A percentile compares a stretch with the other conserved stretches of the same genome.
Conservation (phyloP, 1,140 invertebrate species). For the Choristoneura fumiferana region DNA sequence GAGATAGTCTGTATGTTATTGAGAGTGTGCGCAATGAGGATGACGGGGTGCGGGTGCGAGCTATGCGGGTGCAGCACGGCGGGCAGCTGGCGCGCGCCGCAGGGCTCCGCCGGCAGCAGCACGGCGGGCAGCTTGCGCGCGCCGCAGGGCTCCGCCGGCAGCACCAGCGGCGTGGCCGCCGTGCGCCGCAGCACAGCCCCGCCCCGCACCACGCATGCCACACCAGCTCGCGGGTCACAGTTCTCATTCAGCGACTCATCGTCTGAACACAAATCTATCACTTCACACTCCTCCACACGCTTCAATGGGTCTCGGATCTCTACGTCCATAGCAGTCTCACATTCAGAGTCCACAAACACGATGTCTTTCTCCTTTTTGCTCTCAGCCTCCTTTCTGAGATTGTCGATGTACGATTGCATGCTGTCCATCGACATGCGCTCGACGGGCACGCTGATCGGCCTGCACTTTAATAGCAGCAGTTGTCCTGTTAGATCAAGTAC, state of each 20-base stretch:
- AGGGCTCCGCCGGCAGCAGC: slow-evolving; percentile 62
- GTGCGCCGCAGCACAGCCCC: slow-evolving; percentile 63
- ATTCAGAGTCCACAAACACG: slow-evolving; percentile 62
- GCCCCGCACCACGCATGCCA: slow-evolving; percentile 67
- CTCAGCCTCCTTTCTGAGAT: slow-evolving; percentile 47
- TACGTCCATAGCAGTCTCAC: slow-evolving; percentile 40
- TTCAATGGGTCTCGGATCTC: slow-evolving; percentile 58
- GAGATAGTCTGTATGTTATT: slow-evolving; percentile 73
- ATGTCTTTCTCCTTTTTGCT: slow-evolving; percentile 57
- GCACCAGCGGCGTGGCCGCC: slow-evolving; percentile 56
- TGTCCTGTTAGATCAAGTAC: slow-evolving; percentile 70
- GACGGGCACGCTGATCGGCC: slow-evolving; percentile 54
- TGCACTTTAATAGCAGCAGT: slow-evolving; percentile 66
- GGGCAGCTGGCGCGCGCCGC: slow-evolving; percentile 53
- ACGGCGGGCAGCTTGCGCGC: slow-evolving; percentile 60
- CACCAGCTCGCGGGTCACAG: slow-evolving; percentile 63
- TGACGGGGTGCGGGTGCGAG: slow-evolving; percentile 64
- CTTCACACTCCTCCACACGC: slow-evolving; percentile 58
- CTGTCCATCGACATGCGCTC: slow-evolving; percentile 54
- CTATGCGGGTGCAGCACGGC: slow-evolving; percentile 53
- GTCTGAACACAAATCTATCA: slow-evolving; percentile 77
- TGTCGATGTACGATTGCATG: slow-evolving; percentile 58
- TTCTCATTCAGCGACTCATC: slow-evolving; percentile 71
- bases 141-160: slow-evolving; percentile 67
- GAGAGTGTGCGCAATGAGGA: slow-evolving; percentile 62